Base-by-base conservation (phyloP, 2,797 vertebrate species). In the Sphaeramia orbicularis region DNA sequence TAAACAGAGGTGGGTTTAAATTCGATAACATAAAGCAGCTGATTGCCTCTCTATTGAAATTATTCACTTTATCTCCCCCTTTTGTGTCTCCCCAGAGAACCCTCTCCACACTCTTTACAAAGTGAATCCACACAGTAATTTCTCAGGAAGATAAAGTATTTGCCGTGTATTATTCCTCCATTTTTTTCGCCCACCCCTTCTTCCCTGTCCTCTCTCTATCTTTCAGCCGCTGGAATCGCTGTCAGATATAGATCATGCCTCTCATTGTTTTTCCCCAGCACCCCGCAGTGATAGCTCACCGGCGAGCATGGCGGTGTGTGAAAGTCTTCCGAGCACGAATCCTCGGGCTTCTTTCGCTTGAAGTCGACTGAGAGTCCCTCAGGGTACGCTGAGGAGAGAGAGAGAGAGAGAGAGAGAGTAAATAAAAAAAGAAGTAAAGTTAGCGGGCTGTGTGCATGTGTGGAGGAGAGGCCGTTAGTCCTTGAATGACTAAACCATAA, bases 91-190 rank as follows among this genome's bases (percentile, higher is more conserved):
- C 37, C 36, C 7, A 2, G 70, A 78, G 45, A 68, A 40, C 55
- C 44, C 58, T 48, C 65, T 64, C 56, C 30, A 15, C 55, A 65
- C 35, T 24, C 27, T 35, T 42, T 38, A 70, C 52, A 72, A 67
- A 77, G 48, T 45, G 40, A 78, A 54, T 62, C 48, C 75, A 61
- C 56, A 65, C 65, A 65, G 42, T 71, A 68, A 79, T 86, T 81
- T 52, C 60, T 86, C 81, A 69, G 54, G 50, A 77, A 86, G 85
- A 84, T 76, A 71, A 83, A 79, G 71, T 36, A 67, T 74, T 71
- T 58, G 48, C 48, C 0, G 40, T 38, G 53, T 56, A 67, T 79
- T 74, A 70, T 71, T 71, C 63, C 68, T 76, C 67, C 53, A 38
- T 42, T 58, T 37, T 16, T 27, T 13, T 19, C 40, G 19, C 14